A percentile compares a stretch with the other conserved stretches of the same genome.
phyloP scores from a whole-genome alignment of 2,113 vertebrate species.

The Tetrax tetrax region DNA sequence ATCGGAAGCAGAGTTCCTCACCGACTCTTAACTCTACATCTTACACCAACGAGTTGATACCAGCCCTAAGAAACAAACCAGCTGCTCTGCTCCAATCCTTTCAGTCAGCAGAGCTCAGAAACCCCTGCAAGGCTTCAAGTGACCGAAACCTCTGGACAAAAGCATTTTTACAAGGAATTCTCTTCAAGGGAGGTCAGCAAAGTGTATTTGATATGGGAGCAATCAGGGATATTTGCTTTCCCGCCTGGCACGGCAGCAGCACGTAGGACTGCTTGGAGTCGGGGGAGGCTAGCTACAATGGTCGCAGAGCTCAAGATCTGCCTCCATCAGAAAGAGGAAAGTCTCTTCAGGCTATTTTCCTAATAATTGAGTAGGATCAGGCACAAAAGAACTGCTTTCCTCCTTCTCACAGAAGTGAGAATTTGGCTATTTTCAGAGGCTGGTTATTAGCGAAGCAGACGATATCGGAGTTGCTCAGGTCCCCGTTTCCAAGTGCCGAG shows the following conservation, averaged over 20 bases:
- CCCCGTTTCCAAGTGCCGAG: neutral
- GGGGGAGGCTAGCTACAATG: neutral
- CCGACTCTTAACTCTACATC: neutral
- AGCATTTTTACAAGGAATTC: slow-evolving; percentile 13
- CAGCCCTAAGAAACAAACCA: neutral
- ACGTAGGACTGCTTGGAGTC: neutral
- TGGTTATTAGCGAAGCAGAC: neutral
- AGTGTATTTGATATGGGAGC: neutral
- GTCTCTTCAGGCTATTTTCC: neutral
- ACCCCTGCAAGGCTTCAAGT: neutral
- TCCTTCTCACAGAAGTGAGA: neutral
- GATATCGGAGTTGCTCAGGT: neutral
- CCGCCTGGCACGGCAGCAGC: neutral
- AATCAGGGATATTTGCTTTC: neutral
- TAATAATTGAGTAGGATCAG: neutral
- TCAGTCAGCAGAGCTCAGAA: neutral
- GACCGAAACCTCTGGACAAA: neutral
- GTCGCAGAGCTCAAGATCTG: neutral
- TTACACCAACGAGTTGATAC: neutral
- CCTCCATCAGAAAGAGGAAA: neutral
- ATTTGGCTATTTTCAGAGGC: neutral
- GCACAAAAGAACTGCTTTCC: neutral
- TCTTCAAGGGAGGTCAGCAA: neutral
- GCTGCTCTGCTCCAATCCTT: neutral
- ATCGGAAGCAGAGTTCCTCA: neutral